Evolutionary conservation across 2,113 vertebrate species (phyloP), one percentile per base, ranked within the genome.

Genomic region (Pampusana beccarii): DNA sequence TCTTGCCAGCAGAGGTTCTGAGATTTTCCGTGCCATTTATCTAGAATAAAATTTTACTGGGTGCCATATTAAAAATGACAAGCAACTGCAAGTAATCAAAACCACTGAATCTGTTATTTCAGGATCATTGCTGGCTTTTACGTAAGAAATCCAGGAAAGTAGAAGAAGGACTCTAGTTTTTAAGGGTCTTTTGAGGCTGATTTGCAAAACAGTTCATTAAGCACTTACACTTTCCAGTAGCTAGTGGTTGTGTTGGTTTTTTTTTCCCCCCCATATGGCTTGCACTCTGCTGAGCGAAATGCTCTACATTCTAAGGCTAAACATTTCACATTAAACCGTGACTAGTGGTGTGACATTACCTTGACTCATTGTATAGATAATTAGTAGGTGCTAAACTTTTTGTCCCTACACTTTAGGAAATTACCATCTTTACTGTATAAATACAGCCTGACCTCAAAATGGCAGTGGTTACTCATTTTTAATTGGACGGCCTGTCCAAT

Each of bases 71-170:
- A 93, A 85, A 86, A 83, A 64, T 83, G 62, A 82, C 64, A 93
- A 81, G 60, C 71, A 92, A 89, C 72, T 93, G 82, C 75, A 92
- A 95, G 64, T 69, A 67, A 79, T 97, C 87, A 91, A 74, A 82
- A 88, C 7, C 73, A 82, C 73, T 64, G 70, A 75, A 57, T 84
- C 50, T 92, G 11, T 93, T 95, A 69, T 51, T 79, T 77, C 48
- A 91, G 80, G 61, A 86, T 86, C 40, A 1, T 19, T 69, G 20
- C 56, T 84, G n/a, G 16, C 53, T 95, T 93, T 91, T 94, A 64
- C 3, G 1, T 83, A 28, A 78, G 61, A 70, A 81, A 90, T 44
- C 26, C 5, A 42, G 65, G 42, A 88, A 72, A 75, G 60, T 5
- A 91, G 36, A 65, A 88, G 24, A 9, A 57, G 11, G 42, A 54